phyloP scores from a whole-genome alignment of 2,797 vertebrate genomes.

The Yasuhikotakia modesta region DNA sequence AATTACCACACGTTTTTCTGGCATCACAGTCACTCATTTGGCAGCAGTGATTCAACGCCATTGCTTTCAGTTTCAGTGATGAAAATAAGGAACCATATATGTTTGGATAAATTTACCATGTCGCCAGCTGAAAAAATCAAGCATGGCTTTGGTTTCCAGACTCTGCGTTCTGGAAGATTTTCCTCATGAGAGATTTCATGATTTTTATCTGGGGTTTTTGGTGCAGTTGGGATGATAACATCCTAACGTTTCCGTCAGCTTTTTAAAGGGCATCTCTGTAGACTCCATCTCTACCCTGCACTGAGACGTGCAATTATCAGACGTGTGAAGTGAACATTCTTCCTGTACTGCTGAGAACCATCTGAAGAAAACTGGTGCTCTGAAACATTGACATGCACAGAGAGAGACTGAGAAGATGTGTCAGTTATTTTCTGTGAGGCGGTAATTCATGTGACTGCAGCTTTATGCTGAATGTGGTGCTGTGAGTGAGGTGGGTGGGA shows the following conservation, averaged over 20 bases:
- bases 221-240: not conserved
- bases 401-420: constrained; percentile 19
- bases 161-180: not conserved
- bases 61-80: not conserved
- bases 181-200: not conserved
- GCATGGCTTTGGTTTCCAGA: not conserved
- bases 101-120: too few relatives aligned
- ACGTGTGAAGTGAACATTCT: not conserved
- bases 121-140: too few relatives aligned
- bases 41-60: not conserved
- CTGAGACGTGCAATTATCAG: constrained; percentile 4
- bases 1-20: not conserved
- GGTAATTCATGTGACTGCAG: constrained; percentile 38
- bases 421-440: constrained; percentile 27
- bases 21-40: not conserved
- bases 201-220: not conserved
- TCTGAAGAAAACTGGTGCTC: constrained; percentile 5
- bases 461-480: constrained; percentile 33
- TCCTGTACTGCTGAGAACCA: not conserved
- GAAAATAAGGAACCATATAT: not conserved
- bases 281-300: not conserved
- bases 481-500: constrained; percentile 23
- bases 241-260: not conserved
- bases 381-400: constrained; percentile 18
- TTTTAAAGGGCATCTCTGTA: constrained; percentile 14